A percentile compares a stretch with the other conserved stretches of the same genome.
These are phyloP conservation scores for Callionymus lyra DNA, from an alignment of 2,113 vertebrate genomes.

Conservation along the genomic window DNA sequence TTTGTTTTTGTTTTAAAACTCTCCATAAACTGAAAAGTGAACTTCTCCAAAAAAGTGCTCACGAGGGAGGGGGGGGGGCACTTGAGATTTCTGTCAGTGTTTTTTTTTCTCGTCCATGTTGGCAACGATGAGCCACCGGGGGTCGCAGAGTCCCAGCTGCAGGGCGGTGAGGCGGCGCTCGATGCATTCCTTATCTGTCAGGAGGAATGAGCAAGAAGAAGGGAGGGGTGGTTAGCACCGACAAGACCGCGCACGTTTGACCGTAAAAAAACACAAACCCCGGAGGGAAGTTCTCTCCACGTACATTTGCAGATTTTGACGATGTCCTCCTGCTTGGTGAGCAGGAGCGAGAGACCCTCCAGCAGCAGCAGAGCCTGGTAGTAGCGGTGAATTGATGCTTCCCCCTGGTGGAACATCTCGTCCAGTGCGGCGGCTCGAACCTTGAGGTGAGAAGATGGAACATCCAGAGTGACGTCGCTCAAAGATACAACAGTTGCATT, in stretches of 20 bases:
- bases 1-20: too few species aligned
- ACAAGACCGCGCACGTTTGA: background rate
- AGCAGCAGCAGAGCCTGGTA: constrained; percentile 88
- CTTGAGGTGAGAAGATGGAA: too few species aligned
- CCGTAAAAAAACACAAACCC: too few species aligned
- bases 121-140: too few species aligned
- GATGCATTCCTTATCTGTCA: constrained; percentile 85
- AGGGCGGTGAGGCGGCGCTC: constrained; percentile 85
- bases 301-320: constrained; percentile 88
- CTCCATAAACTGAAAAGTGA: too few species aligned
- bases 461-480: too few species aligned
- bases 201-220: background rate
- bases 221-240: background rate
- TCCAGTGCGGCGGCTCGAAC: constrained; percentile 91
- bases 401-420: constrained; percentile 95
- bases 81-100: too few species aligned
- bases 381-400: constrained; percentile 82
- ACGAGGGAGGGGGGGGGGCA: too few species aligned
- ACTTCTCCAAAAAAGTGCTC: too few species aligned
- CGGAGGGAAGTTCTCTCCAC: background rate
- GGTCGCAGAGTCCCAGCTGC: constrained; percentile 77
- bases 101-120: too few species aligned
- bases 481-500: too few species aligned
- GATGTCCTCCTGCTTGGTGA: constrained; percentile 81
- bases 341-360: constrained; percentile 85